phyloP scores from a whole-genome alignment of 1,140 invertebrate genomes.

The Tetramorium parvispinum region DNA sequence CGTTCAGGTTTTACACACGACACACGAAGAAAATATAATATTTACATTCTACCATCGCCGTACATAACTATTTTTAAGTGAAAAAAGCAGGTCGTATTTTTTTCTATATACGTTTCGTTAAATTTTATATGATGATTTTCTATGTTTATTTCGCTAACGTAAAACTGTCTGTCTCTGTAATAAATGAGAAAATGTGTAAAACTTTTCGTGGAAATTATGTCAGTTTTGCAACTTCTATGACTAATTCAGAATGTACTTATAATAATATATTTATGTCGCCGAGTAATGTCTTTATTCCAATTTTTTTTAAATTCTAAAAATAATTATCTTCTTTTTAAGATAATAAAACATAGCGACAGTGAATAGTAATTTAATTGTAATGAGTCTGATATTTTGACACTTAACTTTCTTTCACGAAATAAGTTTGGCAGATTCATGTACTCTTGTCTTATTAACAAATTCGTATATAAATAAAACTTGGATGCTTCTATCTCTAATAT shows the following conservation, averaged over 20 bases:
- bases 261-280: neutral
- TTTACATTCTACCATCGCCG: neutral
- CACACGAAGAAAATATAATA: neutral
- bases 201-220: slow-evolving; percentile 11
- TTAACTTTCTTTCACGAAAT: neutral
- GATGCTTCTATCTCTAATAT: neutral
- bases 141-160: neutral
- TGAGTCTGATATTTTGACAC: neutral
- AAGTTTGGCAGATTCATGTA: neutral
- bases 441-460: neutral
- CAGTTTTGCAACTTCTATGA: neutral
- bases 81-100: neutral
- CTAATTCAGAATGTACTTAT: neutral
- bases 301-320: neutral
- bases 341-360: neutral
- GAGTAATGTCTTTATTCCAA: neutral
- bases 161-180: neutral
- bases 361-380: neutral
- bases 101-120: neutral
- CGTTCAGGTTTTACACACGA: neutral
- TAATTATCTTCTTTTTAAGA: neutral
- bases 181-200: neutral
- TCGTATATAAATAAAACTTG: neutral
- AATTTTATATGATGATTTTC: neutral
- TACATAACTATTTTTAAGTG: neutral